These are phyloP conservation scores for Heptascelio sp. DNA, from an alignment of 2,888 invertebrate species.

Conservation along the genomic window DNA sequence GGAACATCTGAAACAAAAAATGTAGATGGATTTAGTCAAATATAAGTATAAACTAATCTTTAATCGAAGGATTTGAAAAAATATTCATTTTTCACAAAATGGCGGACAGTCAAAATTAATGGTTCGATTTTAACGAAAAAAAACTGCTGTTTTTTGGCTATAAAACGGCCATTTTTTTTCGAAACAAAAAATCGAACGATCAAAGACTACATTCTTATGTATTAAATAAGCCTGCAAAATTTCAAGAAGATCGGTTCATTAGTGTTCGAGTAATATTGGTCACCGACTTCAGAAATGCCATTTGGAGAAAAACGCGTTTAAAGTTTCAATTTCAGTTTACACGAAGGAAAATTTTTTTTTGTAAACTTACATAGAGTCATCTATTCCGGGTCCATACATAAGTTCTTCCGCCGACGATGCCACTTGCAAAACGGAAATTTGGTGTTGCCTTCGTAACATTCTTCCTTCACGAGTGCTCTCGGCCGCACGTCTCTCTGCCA, in stretches of 20 bases:
- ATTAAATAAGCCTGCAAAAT: slow-evolving; percentile 22
- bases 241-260: slow-evolving; percentile 20
- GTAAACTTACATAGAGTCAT: slow-evolving; percentile 12
- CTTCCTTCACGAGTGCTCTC: background rate
- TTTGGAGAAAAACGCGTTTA: slow-evolving; percentile 16
- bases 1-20: background rate
- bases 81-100: slow-evolving; percentile 20
- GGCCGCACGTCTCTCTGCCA: background rate
- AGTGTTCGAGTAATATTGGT: slow-evolving; percentile 22
- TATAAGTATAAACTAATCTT: too few relatives aligned
- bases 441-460: background rate
- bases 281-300: slow-evolving; percentile 19
- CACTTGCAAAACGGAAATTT: background rate
- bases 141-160: slow-evolving; percentile 3
- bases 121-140: slow-evolving; percentile 22
- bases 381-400: slow-evolving; percentile 10
- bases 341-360: slow-evolving; percentile 18
- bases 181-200: slow-evolving; percentile 12
- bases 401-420: slow-evolving; percentile 18
- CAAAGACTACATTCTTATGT: background rate
- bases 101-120: slow-evolving; percentile 15
- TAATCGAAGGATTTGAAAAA: slow-evolving; percentile 8
- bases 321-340: slow-evolving; percentile 19
- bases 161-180: slow-evolving; percentile 17
- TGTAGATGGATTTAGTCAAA: too few relatives aligned